Percentiles rank a stretch among this genome's conserved stretches.
phyloP scores from a whole-genome alignment of 2,888 invertebrate genomes.

The Polia nebulosa region DNA sequence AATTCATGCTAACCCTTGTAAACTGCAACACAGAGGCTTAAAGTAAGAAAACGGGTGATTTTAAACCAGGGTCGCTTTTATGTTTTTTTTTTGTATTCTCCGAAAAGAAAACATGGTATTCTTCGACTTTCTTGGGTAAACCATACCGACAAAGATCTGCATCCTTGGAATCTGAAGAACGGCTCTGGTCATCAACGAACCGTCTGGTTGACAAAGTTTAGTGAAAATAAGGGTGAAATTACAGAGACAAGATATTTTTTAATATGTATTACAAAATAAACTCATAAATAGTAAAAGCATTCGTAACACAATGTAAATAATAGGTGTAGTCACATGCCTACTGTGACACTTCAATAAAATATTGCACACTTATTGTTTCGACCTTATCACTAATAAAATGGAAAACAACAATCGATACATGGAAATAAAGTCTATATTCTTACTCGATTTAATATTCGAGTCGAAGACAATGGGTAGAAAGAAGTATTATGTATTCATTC shows the following conservation, averaged over 20 bases:
- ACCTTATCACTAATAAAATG: conserved; percentile 38
- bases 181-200: not conserved
- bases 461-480: conserved; percentile 73
- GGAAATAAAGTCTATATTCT: conserved; percentile 49
- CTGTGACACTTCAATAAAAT: conserved; percentile 45
- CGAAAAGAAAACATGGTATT: not conserved
- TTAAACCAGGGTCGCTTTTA: not conserved
- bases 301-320: conserved; percentile 42
- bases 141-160: not conserved
- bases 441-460: conserved; percentile 56
- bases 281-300: conserved; percentile 20
- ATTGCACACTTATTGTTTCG: conserved; percentile 34
- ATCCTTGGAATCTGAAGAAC: not conserved
- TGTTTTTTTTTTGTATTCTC: not conserved
- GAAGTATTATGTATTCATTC: conserved; percentile 67
- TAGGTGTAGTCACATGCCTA: conserved; percentile 22
- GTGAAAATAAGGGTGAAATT: no score
- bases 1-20: not conserved
- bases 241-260: not conserved
- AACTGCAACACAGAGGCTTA: no score
- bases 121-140: not conserved
- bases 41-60: no score
- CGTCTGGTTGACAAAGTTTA: no score
- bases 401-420: conserved; percentile 51
- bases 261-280: conserved; percentile 11